Evolutionary conservation across 2,113 vertebrate species (phyloP).

Genomic region (Lepisosteus osseus): DNA sequence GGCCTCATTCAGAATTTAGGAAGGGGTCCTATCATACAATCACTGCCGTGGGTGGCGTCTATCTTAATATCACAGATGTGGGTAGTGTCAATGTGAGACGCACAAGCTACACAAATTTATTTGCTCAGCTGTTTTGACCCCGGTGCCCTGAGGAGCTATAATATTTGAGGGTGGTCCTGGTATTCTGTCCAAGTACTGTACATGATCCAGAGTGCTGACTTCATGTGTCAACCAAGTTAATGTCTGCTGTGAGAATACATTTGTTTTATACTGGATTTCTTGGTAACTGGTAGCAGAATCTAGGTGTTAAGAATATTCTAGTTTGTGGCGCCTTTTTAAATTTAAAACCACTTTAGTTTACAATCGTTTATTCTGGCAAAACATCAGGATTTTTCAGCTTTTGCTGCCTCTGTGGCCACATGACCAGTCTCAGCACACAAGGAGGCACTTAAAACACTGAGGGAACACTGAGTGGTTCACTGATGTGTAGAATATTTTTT

Average conservation of each 20-base stretch:
- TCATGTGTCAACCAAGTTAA: not conserved
- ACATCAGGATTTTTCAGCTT: constrained; percentile 6
- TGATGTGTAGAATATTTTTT: too few relatives aligned
- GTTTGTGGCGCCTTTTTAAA: not conserved
- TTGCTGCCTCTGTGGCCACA: not conserved
- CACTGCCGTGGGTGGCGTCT: not conserved
- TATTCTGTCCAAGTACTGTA: not conserved
- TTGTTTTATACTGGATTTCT: not conserved
- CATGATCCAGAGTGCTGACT: not conserved
- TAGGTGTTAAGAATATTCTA: not conserved
- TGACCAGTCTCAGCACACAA: constrained; percentile 4
- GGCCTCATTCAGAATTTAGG: too few relatives aligned
- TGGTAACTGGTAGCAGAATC: not conserved
- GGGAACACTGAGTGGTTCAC: too few relatives aligned
- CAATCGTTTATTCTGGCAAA: constrained; percentile 11
- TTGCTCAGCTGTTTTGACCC: constrained; percentile 56
- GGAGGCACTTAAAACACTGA: not conserved
- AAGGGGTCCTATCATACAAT: too few relatives aligned
- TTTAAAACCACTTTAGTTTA: constrained; percentile 6
- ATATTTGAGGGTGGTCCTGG: constrained; percentile 35
- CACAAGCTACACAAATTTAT: constrained; percentile 27
- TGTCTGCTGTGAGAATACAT: not conserved
- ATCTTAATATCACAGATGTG: not conserved
- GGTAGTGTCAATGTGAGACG: not conserved
- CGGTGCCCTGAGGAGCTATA: constrained; percentile 35